Conservation (phyloP, 35 echinoderm and acorn worm species). For the Apostichopus japonicus region DNA sequence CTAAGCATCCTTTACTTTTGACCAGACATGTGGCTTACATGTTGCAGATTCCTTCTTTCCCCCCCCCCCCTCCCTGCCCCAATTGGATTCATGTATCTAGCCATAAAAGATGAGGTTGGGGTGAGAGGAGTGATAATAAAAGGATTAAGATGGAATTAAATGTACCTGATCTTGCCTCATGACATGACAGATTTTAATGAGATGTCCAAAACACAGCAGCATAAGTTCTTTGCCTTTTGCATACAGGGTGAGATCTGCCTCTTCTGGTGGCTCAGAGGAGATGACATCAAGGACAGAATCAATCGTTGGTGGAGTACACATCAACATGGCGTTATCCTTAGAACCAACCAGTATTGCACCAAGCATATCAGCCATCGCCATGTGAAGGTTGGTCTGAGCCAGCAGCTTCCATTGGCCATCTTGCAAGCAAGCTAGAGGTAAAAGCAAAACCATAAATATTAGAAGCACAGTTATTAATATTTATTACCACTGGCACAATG, state of each 20-base stretch:
- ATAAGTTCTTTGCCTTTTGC: neutral
- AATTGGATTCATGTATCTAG: no score
- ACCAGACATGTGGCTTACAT: no score
- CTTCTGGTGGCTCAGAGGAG: conserved; percentile 15
- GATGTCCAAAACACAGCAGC: conserved; percentile 22
- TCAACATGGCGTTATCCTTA: conserved; percentile 64
- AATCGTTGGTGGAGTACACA: conserved; percentile 7
- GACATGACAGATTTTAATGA: conserved; percentile 30
- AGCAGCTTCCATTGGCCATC: conserved; percentile 58
- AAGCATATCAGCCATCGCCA: conserved; percentile 81
- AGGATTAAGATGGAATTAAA: no score
- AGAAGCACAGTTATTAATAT: no score
- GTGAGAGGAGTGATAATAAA: neutral
- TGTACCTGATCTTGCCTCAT: conserved; percentile 40
- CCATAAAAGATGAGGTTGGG: no score
- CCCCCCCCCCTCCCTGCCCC: no score
- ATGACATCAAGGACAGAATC: conserved; percentile 9
- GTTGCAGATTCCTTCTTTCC: no score
- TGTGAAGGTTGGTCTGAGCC: conserved; percentile 52
- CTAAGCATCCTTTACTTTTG: no score
- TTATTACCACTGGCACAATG: no score
- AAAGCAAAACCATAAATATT: no score
- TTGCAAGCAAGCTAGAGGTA: conserved; percentile 62
- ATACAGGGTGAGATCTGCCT: neutral
- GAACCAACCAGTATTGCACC: conserved; percentile 90